Percentiles rank a stretch among this genome's conserved stretches.
Evolutionary conservation across 2,797 vertebrate genomes (phyloP).

Genomic region (Molossus molossus): DNA sequence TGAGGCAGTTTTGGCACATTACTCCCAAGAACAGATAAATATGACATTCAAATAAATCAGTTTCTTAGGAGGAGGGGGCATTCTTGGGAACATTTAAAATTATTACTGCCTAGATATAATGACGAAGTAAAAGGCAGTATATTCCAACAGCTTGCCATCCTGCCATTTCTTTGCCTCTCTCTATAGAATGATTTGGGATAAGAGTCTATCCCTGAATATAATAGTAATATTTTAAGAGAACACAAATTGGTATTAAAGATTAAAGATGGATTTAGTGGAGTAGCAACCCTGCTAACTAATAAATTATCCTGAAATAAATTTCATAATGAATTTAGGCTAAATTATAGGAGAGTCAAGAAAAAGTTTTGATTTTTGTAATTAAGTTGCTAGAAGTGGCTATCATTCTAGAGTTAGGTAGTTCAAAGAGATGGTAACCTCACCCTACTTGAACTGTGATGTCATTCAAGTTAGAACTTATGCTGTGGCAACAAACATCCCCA

Average conservation of each 20-base stretch:
- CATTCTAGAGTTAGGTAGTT: neutral
- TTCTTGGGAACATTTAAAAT: slow-evolving; percentile 56
- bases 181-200: slow-evolving; percentile 25
- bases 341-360: slow-evolving; percentile 24
- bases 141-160: neutral
- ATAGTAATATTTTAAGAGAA: slow-evolving; percentile 49
- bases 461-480: slow-evolving; percentile 38
- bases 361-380: slow-evolving; percentile 29
- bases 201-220: slow-evolving; percentile 26
- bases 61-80: neutral
- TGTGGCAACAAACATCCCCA: slow-evolving; percentile 9
- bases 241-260: neutral
- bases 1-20: slow-evolving; percentile 18
- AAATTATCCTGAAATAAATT: neutral
- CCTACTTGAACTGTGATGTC: neutral
- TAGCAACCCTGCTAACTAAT: neutral
- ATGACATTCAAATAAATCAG: slow-evolving; percentile 45
- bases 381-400: neutral
- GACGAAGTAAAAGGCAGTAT: neutral
- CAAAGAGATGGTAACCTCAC: neutral
- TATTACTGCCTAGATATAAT: neutral
- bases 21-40: slow-evolving; percentile 8
- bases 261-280: neutral
- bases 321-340: slow-evolving; percentile 48
- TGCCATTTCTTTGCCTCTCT: slow-evolving; percentile 49